Base-by-base conservation (phyloP, 2,888 invertebrate species). In the Aplocera efformata region DNA sequence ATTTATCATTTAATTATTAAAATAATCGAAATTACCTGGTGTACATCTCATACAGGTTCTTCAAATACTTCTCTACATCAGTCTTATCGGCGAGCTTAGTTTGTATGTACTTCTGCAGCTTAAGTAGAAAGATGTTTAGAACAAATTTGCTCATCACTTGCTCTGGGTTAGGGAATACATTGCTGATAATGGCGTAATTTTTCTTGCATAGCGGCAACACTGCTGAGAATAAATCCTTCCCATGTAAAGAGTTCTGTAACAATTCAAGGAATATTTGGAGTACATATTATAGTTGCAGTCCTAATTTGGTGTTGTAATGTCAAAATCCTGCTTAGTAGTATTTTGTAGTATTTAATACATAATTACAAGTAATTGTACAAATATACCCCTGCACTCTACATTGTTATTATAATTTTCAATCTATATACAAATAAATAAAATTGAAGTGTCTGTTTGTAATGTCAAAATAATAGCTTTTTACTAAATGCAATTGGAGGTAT, bases 81-180 rank as follows among this genome's bases (percentile, higher is more conserved):
- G 91, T 91, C 67, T 94, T 94, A 61, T 95, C 94, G 1, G 93
- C 91, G 33, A 99, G 84, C 66, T 93, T 94, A 0, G 93, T 93
- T 47, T 94, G 93, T 17, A 98, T 94, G 67, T 95, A 94, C 68
- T 96, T 96, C 86, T 95, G 93, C 26, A 96, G 89, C 75, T 97
- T 96, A 5, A 96, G 89, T 59, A 97, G 96, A 79, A 97, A 99
- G 47, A 99, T 95, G 74, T 98, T 98, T 9, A 98, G 90, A 29
- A 99, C 96, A 79, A 98, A 97, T 88, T 99, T 99, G 42, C 96
- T 95, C 96, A 99, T 98, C 6, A 99, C 98, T 88, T 97, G 96
- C 56, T 98, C 96, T 0, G 98, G 97, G 78, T 97, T 97, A 4
- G 94, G 94, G 73, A 99, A 99, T 1, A 99, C 98, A 67, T 94